Evolutionary conservation across 2,888 invertebrate species (phyloP).

Genomic region (Trachelus troglodyta): DNA sequence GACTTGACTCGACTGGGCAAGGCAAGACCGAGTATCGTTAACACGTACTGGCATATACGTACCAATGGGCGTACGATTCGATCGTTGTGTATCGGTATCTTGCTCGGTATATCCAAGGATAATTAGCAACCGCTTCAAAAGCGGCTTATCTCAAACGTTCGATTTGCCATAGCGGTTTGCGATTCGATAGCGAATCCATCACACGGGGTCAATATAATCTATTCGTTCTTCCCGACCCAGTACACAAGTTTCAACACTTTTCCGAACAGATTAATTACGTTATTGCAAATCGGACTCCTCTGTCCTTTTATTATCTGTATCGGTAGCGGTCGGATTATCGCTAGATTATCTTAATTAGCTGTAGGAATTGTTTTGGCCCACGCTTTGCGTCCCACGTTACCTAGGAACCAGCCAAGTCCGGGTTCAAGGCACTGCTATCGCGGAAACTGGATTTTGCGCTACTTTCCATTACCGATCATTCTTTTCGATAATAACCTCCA

Average conservation of each 20-base stretch:
- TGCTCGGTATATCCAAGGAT: background rate
- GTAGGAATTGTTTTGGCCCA: conserved; percentile 58
- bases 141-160: conserved; percentile 2
- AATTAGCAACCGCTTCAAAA: background rate
- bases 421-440: conserved; percentile 10
- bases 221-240: background rate
- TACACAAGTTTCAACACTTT: background rate
- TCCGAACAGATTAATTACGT: background rate
- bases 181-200: background rate
- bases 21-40: background rate
- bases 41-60: background rate
- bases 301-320: background rate
- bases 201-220: background rate
- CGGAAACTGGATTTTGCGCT: conserved; percentile 10
- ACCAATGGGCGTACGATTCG: background rate
- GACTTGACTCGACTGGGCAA: background rate
- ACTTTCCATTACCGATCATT: background rate
- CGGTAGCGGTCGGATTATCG: conserved; percentile 41
- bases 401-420: conserved; percentile 23
- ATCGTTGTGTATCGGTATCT: background rate
- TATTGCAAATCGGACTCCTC: background rate
- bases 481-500: background rate
- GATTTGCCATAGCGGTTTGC: background rate
- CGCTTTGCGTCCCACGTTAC: conserved; percentile 38
- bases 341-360: conserved; percentile 62